phyloP scores from a whole-genome alignment of 2,888 invertebrate genomes.

The Protophormia terraenovae region DNA sequence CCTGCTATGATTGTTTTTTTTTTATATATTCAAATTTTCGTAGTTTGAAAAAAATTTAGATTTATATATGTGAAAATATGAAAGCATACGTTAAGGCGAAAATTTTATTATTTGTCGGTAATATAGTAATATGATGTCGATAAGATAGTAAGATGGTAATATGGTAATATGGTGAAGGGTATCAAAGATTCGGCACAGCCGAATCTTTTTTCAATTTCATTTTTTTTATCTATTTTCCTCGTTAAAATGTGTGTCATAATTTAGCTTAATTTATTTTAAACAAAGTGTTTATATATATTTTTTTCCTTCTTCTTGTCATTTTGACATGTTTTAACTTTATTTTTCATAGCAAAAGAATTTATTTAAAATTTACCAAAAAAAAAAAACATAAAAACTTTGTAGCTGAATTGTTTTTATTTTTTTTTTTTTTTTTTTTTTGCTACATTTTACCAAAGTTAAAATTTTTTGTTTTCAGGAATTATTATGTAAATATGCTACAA shows the following conservation, averaged over 20 bases:
- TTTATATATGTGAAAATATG: no score
- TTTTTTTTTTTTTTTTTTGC: background rate
- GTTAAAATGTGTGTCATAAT: background rate
- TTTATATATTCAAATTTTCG: no score
- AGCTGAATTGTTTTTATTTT: background rate
- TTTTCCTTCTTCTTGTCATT: conserved; percentile 1
- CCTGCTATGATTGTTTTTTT: no score
- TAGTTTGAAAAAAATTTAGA: no score
- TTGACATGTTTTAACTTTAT: conserved; percentile 6
- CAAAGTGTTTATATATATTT: background rate
- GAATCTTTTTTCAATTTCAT: background rate
- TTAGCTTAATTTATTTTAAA: conserved; percentile 15
- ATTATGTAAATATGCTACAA: conserved; percentile 61
- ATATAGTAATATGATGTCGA: no score
- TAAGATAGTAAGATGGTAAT: no score
- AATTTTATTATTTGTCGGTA: no score
- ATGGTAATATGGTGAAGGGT: no score
- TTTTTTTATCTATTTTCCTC: background rate
- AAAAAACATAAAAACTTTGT: background rate
- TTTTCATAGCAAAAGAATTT: conserved; percentile 5
- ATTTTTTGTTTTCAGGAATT: conserved; percentile 30
- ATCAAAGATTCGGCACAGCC: no score
- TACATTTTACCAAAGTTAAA: background rate
- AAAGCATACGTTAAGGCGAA: no score
- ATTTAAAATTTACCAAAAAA: conserved; percentile 10